Conservation (phyloP, 1,140 invertebrate genomes). For the Triops cancriformis region DNA sequence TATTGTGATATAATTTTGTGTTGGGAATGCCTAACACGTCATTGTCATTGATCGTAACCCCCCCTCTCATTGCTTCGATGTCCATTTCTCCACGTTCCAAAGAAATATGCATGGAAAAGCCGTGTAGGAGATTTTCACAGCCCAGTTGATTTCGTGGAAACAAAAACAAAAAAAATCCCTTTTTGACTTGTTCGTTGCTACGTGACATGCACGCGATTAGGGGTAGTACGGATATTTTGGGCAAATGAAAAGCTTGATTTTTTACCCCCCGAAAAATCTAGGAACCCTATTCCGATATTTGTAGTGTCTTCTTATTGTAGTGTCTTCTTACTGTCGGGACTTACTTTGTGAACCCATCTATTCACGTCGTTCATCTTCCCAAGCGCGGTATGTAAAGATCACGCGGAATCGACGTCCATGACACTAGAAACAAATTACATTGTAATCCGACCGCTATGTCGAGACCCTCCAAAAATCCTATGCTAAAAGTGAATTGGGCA, state of each 20-base stretch:
- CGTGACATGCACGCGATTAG: neutral
- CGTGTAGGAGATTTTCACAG: neutral
- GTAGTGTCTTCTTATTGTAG: no score
- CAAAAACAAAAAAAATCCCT: neutral
- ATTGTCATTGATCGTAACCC: neutral
- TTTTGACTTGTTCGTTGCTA: neutral
- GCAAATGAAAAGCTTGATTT: neutral
- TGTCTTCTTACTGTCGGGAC: no score
- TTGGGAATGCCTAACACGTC: neutral
- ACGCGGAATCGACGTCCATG: neutral
- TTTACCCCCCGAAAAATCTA: no score
- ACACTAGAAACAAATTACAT: neutral
- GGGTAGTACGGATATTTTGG: neutral
- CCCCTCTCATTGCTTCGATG: neutral
- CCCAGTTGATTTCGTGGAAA: neutral
- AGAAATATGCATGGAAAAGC: neutral
- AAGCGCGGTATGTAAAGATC: neutral
- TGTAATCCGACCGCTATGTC: neutral
- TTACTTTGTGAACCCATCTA: no score
- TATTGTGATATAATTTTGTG: slow-evolving; percentile 1
- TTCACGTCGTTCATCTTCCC: neutral
- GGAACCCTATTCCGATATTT: no score
- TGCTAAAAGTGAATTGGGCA: neutral
- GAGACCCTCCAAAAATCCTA: neutral
- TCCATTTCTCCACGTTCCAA: neutral